phyloP scores from a whole-genome alignment of 2,888 invertebrate genomes.

The Calameuta filiformis region DNA sequence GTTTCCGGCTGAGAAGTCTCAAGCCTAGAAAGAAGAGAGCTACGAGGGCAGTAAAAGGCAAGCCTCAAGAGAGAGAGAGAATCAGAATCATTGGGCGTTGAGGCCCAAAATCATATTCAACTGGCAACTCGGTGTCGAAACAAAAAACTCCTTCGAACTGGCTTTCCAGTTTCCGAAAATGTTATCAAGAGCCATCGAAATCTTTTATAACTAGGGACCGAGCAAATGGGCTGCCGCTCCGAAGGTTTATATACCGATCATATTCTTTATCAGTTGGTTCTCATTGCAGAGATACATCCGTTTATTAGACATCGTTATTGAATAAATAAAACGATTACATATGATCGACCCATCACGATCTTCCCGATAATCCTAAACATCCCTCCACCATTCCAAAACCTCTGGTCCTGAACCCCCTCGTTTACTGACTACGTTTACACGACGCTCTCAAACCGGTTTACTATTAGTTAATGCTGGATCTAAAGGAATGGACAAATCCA shows the following conservation, averaged over 20 bases:
- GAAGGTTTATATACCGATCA: slow-evolving; percentile 57
- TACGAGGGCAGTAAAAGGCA: slow-evolving; percentile 49
- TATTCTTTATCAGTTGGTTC: slow-evolving; percentile 63
- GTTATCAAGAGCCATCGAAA: slow-evolving; percentile 48
- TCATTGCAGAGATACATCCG: slow-evolving; percentile 17
- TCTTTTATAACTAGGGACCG: slow-evolving; percentile 45
- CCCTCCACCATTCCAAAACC: slow-evolving; percentile 61
- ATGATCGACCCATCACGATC: slow-evolving; percentile 10
- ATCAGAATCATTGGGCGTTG: slow-evolving; percentile 49
- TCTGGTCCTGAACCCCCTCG: slow-evolving; percentile 24
- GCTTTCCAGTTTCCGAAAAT: slow-evolving; percentile 39
- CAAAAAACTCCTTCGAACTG: slow-evolving; percentile 11
- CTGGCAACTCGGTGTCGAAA: slow-evolving; percentile 49
- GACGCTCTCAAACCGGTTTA: too few relatives aligned
- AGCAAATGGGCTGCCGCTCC: slow-evolving; percentile 45
- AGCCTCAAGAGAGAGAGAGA: slow-evolving; percentile 52
- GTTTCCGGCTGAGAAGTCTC: slow-evolving; percentile 59
- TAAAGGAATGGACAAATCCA: too few relatives aligned
- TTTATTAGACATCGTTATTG: slow-evolving; percentile 15
- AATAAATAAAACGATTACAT: slow-evolving; percentile 23
- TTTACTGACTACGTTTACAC: background rate
- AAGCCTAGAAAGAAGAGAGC: slow-evolving; percentile 49
- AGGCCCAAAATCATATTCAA: slow-evolving; percentile 42
- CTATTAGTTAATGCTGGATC: too few relatives aligned
- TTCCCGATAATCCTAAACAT: slow-evolving; percentile 37